Conservation (phyloP, 2,113 vertebrate species). For the Pterocles burchelli region DNA sequence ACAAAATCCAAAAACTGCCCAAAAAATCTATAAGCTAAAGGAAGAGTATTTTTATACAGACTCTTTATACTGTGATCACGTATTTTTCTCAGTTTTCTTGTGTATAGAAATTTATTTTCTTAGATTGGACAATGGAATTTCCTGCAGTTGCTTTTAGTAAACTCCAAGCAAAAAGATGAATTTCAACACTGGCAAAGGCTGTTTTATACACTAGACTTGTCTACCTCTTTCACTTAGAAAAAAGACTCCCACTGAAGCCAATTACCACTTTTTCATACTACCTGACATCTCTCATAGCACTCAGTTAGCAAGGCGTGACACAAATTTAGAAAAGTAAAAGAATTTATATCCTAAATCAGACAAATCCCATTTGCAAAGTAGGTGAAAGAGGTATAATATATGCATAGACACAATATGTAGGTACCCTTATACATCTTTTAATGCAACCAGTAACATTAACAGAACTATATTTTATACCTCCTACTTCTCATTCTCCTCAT, state of each 20-base stretch:
- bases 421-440: background rate
- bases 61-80: background rate
- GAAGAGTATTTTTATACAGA: background rate
- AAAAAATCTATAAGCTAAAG: background rate
- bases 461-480: background rate
- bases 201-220: background rate
- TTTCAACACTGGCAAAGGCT: background rate
- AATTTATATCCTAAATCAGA: background rate
- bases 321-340: background rate
- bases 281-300: background rate
- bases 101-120: background rate
- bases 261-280: background rate
- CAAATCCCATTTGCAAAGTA: background rate
- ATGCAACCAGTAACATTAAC: background rate
- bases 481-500: background rate
- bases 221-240: background rate
- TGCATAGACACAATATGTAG: background rate
- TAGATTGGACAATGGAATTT: background rate
- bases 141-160: background rate
- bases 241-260: slow-evolving; percentile 1
- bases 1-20: background rate
- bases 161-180: background rate
- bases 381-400: background rate
- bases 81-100: background rate
- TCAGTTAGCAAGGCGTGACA: background rate